Percentiles rank a stretch among this genome's conserved stretches.
Evolutionary conservation across 2,797 vertebrate genomes (phyloP).

Genomic region (Sebastes itinus): DNA sequence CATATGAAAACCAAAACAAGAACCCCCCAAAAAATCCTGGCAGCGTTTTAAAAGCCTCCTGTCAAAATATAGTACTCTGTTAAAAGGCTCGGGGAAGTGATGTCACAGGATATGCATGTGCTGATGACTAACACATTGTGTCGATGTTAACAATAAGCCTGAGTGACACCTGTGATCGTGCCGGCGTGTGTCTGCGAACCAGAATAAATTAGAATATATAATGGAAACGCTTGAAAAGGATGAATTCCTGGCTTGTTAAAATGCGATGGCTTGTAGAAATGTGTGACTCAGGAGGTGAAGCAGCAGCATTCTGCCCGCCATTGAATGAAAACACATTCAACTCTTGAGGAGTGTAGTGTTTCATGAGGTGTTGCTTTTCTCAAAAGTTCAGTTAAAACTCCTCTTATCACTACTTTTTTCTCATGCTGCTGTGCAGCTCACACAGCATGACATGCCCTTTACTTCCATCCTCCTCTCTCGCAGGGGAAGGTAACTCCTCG

Average conservation of each 20-base stretch:
- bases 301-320: neutral
- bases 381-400: neutral
- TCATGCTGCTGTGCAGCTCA: conserved; percentile 6
- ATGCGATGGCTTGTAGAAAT: neutral
- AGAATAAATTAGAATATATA: conserved; percentile 53
- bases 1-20: conserved; percentile 66
- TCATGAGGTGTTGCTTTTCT: neutral
- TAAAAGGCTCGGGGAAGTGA: conserved; percentile 71
- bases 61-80: conserved; percentile 71
- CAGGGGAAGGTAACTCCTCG: conserved; percentile 12
- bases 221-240: conserved; percentile 25
- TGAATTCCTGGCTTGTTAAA: conserved; percentile 15
- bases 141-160: conserved; percentile 53
- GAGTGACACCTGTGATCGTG: conserved; percentile 59
- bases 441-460: conserved; percentile 7
- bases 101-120: conserved; percentile 72
- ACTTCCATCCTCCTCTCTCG: conserved; percentile 30
- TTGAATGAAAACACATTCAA: conserved; percentile 4
- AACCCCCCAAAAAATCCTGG: conserved; percentile 49
- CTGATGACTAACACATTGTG: conserved; percentile 77
- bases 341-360: neutral
- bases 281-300: conserved; percentile 10
- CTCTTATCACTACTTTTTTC: neutral
- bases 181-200: conserved; percentile 26
- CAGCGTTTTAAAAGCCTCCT: conserved; percentile 66